A percentile compares a stretch with the other conserved stretches of the same genome.
Evolutionary conservation across 2,797 vertebrate species (phyloP).

Genomic region (Trachops cirrhosus): DNA sequence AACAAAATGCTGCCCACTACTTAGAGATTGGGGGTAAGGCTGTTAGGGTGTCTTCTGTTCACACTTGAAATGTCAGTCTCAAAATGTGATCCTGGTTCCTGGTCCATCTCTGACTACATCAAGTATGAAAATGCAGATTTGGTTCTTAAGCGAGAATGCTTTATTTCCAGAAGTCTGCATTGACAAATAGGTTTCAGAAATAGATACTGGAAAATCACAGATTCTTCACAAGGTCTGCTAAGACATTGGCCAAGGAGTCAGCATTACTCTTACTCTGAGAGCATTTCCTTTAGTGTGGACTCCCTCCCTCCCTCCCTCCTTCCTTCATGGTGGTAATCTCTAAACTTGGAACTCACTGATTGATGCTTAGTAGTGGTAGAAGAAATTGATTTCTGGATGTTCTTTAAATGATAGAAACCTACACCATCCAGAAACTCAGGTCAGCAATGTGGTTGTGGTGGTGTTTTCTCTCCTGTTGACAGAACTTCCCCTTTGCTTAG

Average conservation of each 20-base stretch:
- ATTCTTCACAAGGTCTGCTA: not conserved
- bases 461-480: not conserved
- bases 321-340: not conserved
- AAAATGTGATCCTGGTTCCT: not conserved
- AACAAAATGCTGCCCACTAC: accelerated
- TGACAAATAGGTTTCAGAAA: not conserved
- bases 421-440: not conserved
- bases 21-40: too few relatives aligned
- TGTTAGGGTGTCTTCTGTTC: not conserved
- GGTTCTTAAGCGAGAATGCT: not conserved
- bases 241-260: not conserved
- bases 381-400: not conserved
- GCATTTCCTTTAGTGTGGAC: not conserved
- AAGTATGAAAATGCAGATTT: not conserved
- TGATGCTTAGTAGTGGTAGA: not conserved
- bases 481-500: not conserved
- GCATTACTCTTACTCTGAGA: accelerated
- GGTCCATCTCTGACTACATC: not conserved
- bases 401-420: not conserved
- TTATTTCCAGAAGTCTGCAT: not conserved
- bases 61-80: not conserved
- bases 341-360: not conserved
- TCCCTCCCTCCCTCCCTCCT: too few relatives aligned
- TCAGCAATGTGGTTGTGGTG: not conserved
- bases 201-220: not conserved